Evolutionary conservation across 1,140 invertebrate species (phyloP), one percentile per base, ranked within the genome.

Genomic region (Calosoma granatense): DNA sequence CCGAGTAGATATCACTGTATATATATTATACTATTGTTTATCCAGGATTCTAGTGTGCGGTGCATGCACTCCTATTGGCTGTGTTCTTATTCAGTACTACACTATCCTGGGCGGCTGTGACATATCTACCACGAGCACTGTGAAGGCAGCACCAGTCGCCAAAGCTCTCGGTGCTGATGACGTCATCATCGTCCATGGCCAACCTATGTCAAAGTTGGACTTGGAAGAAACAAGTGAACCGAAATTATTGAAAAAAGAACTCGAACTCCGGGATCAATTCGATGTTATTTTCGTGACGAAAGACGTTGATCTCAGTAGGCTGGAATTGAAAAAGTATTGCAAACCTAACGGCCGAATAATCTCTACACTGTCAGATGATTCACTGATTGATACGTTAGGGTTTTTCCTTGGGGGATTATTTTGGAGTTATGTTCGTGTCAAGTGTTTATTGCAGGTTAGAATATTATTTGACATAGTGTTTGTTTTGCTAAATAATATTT

Each of bases 61-160:
- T 51, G 87, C 83, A 20, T 80, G 80, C 60, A 85, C 82, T 20
- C 81, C 85, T 15, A 76, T 85, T 20, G 87, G 86, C 21, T 84
- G 84, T 63, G 78, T 88, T 61, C 75, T 87, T 36, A 79, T 84
- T 51, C 87, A 90, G 71, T 67, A 89, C 36, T 71, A 85, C 39
- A 82, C 81, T 61, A 68, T 81, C 11, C 88, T 47, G 17, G 26
- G 85, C 83, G 83, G 83, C 22, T 81, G 78, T 23, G 61, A 78
- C 54, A 74, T 84, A 6, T 76, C 79, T 9, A 74, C 77, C 1
- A 75, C 79, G 14, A 81, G 81, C 60, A 74, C 70, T 64, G 61
- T 70, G 22, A 70, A 78, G 47, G 77, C 77, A 9, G 62, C 74
- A 6, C 74, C 74, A 20, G 70, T 82, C 14, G 75, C 76, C 56